These are phyloP conservation scores for Ptychochromis oligacanthus DNA, from an alignment of 2,113 vertebrate genomes.

Conservation along the genomic window DNA sequence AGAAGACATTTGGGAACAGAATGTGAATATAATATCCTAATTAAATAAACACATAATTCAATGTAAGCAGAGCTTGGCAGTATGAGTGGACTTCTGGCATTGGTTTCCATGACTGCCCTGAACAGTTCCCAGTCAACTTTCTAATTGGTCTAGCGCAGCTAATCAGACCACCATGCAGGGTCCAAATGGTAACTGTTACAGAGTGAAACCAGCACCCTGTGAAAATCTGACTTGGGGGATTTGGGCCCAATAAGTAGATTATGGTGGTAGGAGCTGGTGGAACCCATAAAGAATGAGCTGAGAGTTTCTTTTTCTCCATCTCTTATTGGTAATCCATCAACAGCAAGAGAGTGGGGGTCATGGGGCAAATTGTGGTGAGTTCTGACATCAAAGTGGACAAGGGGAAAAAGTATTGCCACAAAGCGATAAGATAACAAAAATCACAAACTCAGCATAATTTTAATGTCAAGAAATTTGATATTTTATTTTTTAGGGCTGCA, in stretches of 20 bases:
- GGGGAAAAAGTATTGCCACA: background rate
- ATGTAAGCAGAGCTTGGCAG: conserved; percentile 27
- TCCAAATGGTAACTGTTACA: conserved; percentile 85
- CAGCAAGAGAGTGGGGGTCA: conserved; percentile 21
- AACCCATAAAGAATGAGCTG: conserved; percentile 76
- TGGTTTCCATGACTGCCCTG: conserved; percentile 41
- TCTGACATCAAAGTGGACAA: conserved; percentile 42
- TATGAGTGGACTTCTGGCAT: conserved; percentile 32
- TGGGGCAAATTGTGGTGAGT: conserved; percentile 38
- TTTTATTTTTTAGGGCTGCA: background rate
- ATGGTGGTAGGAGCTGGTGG: conserved; percentile 85
- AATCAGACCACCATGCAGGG: conserved; percentile 75
- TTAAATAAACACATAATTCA: conserved; percentile 59
- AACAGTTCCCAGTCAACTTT: conserved; percentile 61
- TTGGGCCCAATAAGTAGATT: conserved; percentile 82
- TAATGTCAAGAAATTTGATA: background rate
- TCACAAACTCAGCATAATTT: background rate
- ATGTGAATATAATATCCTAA: conserved; percentile 41
- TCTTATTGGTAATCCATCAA: conserved; percentile 64
- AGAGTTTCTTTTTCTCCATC: conserved; percentile 20
- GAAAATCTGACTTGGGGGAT: conserved; percentile 82
- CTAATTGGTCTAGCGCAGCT: conserved; percentile 70
- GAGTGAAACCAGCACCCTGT: conserved; percentile 81
- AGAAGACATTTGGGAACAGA: conserved; percentile 13
- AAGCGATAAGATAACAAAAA: background rate